Percentiles rank a stretch among this genome's conserved stretches.
These are phyloP conservation scores for Cassiopea andromeda DNA, from an alignment of 30 jellyfish, hydroid and myxozoan species.

Conservation along the genomic window DNA sequence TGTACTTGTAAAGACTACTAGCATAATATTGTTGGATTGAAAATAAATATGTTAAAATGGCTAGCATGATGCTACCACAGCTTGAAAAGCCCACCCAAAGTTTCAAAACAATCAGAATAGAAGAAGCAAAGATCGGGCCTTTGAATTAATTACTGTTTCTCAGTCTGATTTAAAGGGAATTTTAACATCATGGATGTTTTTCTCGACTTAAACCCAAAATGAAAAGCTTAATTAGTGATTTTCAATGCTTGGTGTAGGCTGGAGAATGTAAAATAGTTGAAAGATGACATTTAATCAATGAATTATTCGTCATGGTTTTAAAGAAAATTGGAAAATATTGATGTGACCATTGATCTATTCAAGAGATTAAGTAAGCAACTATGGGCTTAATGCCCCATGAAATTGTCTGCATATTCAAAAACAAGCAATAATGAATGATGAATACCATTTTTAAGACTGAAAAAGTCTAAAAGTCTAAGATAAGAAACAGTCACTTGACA, in stretches of 20 bases:
- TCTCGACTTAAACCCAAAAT: conserved; percentile 4
- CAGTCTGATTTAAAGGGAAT: neutral
- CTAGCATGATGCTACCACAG: neutral
- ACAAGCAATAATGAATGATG: neutral
- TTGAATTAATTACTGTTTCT: neutral
- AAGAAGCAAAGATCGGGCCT: neutral
- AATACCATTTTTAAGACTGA: neutral
- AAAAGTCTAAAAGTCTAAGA: neutral
- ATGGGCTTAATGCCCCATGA: neutral
- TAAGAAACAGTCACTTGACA: neutral
- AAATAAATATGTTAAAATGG: too few species aligned
- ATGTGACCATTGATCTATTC: conserved; percentile 10
- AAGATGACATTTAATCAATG: neutral
- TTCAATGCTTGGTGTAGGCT: neutral
- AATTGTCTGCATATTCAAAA: neutral
- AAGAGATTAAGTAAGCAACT: neutral
- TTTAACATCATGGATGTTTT: neutral
- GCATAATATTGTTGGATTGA: too few species aligned
- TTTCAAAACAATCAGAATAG: neutral
- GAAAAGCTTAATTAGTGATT: conserved; percentile 3
- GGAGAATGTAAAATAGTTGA: neutral
- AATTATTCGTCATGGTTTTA: conserved; percentile 11
- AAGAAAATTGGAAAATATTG: conserved; percentile 6
- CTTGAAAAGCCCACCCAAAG: conserved; percentile 6
- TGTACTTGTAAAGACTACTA: too few species aligned